Evolutionary conservation across 2,888 invertebrate species (phyloP).

Genomic region (Mystacides longicornis): DNA sequence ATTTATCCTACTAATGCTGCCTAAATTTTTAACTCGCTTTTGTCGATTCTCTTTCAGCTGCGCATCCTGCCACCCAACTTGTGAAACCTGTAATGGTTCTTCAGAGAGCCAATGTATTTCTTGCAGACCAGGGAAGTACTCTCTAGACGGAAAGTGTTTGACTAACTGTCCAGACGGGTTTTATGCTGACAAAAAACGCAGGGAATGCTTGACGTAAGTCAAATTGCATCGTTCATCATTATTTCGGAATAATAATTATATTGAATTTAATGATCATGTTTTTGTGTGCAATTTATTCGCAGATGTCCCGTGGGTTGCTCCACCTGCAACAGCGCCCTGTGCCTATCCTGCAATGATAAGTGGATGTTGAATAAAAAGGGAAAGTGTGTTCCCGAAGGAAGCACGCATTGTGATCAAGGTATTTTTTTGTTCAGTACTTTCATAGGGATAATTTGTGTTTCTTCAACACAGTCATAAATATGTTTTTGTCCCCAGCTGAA

Average conservation of each 20-base stretch:
- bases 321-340: constrained; percentile 63
- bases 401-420: constrained; percentile 61
- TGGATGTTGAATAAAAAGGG: constrained; percentile 73
- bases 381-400: constrained; percentile 63
- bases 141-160: constrained; percentile 65
- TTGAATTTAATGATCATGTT: neutral
- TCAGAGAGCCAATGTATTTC: constrained; percentile 73
- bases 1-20: neutral
- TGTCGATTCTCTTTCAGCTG: constrained; percentile 44
- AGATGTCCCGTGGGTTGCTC: constrained; percentile 71
- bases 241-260: neutral
- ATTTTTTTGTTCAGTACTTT: too few species aligned
- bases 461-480: neutral
- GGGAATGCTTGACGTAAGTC: constrained; percentile 65
- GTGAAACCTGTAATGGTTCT: constrained; percentile 74
- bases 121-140: constrained; percentile 66
- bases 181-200: constrained; percentile 69
- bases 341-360: constrained; percentile 64
- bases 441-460: neutral
- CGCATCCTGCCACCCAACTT: constrained; percentile 68
- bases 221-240: neutral
- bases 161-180: constrained; percentile 65
- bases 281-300: constrained; percentile 6
- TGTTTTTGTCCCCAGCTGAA: constrained; percentile 43
- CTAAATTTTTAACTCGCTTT: neutral